Percentiles rank a stretch among this genome's conserved stretches.
These are phyloP conservation scores for Cyanoderma ruficeps DNA, from an alignment of 2,113 vertebrate genomes.

Conservation along the genomic window DNA sequence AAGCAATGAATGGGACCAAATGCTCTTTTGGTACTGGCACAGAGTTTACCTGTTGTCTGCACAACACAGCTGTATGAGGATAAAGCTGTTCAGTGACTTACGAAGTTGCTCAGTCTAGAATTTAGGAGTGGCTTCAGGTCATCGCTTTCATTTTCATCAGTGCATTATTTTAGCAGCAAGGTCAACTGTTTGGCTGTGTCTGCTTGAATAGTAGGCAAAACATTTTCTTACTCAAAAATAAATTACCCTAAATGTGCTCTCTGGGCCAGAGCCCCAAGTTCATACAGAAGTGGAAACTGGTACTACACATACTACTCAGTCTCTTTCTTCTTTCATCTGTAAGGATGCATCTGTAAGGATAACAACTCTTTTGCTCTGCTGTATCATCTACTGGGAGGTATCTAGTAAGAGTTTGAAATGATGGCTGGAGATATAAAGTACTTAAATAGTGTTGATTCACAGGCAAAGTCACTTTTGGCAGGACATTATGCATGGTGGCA, in stretches of 20 bases:
- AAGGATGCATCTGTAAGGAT: background rate
- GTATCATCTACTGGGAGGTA: background rate
- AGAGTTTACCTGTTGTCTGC: background rate
- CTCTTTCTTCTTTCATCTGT: background rate
- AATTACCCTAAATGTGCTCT: background rate
- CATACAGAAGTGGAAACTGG: background rate
- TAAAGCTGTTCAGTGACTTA: background rate
- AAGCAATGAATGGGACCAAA: background rate
- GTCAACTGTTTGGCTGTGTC: background rate
- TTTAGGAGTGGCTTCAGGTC: background rate
- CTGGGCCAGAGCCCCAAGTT: background rate
- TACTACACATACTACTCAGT: background rate
- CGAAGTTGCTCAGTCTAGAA: background rate
- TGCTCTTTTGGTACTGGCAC: background rate
- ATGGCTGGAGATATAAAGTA: background rate
- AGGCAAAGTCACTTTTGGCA: background rate
- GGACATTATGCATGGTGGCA: rapidly evolving
- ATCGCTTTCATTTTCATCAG: background rate
- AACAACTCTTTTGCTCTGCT: background rate
- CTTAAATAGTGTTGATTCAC: background rate
- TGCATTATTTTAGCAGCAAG: background rate
- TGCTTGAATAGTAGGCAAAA: background rate
- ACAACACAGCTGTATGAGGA: no score
- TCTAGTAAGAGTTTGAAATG: background rate
- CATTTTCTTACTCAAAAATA: background rate